Percentiles rank a stretch among this genome's conserved stretches.
phyloP scores from a whole-genome alignment of 2,797 vertebrate species.

The Parauchenoglanis punctatus region DNA sequence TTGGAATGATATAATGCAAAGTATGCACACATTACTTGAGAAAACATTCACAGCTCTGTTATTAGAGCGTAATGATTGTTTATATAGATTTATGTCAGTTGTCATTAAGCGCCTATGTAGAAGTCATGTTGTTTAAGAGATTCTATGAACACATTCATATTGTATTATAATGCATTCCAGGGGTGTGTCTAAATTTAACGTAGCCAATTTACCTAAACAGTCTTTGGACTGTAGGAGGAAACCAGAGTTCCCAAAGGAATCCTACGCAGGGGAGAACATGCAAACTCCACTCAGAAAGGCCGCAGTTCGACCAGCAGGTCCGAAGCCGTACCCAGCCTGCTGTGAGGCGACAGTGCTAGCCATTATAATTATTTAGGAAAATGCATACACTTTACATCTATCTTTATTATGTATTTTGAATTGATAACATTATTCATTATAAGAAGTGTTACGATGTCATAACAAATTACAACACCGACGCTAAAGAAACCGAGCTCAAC shows the following conservation, averaged over 20 bases:
- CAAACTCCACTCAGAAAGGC: too few relatives aligned
- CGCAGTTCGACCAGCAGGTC: too few relatives aligned
- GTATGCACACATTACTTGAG: background rate
- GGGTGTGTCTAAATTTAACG: too few relatives aligned
- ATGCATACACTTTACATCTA: background rate
- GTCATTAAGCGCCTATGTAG: background rate
- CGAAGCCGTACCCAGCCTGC: too few relatives aligned
- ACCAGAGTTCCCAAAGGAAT: too few relatives aligned
- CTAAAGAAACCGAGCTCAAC: too few relatives aligned
- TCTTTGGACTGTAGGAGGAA: too few relatives aligned
- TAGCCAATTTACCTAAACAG: too few relatives aligned
- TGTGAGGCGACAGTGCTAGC: too few relatives aligned
- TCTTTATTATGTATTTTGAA: background rate
- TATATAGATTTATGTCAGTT: background rate
- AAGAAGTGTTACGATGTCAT: background rate
- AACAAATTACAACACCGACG: too few relatives aligned
- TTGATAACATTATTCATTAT: background rate
- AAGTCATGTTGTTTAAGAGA: background rate
- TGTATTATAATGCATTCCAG: too few relatives aligned
- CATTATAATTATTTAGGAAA: background rate
- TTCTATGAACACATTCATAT: background rate
- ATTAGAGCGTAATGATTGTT: background rate
- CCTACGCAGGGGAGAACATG: too few relatives aligned
- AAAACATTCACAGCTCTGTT: background rate
- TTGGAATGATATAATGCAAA: background rate